Conservation (phyloP, 2,113 vertebrate species). For the Progne subis region DNA sequence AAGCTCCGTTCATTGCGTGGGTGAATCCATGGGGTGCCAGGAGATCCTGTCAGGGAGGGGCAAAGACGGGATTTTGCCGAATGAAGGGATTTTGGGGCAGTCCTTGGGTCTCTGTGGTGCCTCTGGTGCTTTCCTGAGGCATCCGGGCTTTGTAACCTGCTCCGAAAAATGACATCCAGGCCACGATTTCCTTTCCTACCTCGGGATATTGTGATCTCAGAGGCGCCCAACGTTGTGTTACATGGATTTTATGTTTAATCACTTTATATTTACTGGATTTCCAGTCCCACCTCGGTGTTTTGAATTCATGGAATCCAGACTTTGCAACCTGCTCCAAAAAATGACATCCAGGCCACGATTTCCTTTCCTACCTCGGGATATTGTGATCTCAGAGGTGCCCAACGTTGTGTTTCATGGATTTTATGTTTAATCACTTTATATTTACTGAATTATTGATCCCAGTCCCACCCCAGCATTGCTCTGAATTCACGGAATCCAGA, state of each 20-base stretch:
- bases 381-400: neutral
- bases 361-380: neutral
- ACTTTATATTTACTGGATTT: neutral
- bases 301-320: neutral
- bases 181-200: neutral
- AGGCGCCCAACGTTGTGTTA: accelerated
- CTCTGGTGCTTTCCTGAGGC: neutral
- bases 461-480: accelerated
- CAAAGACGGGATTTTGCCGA: neutral
- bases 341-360: accelerated
- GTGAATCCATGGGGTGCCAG: neutral
- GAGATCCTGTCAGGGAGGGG: neutral
- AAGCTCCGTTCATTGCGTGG: neutral
- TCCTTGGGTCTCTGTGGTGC: neutral
- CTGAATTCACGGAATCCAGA: neutral
- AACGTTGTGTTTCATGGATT: neutral
- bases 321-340: neutral
- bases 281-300: neutral
- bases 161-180: neutral
- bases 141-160: neutral
- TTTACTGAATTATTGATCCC: neutral
- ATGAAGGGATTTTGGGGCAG: neutral
- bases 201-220: neutral
- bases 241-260: neutral
- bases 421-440: neutral